Percentiles rank a stretch among this genome's conserved stretches.
Conservation (phyloP, 2,888 invertebrate species). For the Arge pagana region DNA sequence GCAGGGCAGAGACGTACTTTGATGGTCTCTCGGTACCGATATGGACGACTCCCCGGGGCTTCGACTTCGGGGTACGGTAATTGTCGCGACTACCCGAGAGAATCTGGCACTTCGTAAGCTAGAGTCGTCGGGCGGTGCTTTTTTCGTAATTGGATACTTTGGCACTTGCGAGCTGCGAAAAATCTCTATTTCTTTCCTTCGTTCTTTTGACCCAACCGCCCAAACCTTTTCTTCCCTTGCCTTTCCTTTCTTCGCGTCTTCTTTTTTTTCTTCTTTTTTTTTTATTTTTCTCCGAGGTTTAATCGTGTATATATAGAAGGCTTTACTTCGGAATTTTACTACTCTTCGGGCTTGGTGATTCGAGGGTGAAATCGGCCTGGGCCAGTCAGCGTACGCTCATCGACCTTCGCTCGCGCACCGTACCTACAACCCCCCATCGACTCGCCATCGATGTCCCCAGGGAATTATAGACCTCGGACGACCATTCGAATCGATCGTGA, state of each 20-base stretch:
- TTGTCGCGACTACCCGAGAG: too few relatives aligned
- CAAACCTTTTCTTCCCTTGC: not conserved
- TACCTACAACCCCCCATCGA: too few relatives aligned
- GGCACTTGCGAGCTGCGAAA: slow-evolving; percentile 19
- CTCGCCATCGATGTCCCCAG: slow-evolving; percentile 10
- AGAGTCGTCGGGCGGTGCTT: slow-evolving; percentile 18
- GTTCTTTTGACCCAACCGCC: not conserved
- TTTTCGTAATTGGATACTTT: slow-evolving; percentile 26
- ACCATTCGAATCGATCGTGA: slow-evolving; percentile 20
- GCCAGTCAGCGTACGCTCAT: too few relatives aligned
- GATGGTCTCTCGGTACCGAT: too few relatives aligned
- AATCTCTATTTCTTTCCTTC: not conserved
- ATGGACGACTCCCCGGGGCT: too few relatives aligned
- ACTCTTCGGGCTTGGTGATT: too few relatives aligned
- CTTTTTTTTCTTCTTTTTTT: slow-evolving; percentile 11
- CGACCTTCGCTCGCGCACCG: too few relatives aligned
- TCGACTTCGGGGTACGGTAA: too few relatives aligned
- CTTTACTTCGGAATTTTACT: too few relatives aligned
- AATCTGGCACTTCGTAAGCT: slow-evolving; percentile 24
- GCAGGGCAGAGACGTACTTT: too few relatives aligned
- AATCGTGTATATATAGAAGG: too few relatives aligned
- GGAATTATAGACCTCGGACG: slow-evolving; percentile 16
- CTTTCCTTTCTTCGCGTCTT: not conserved
- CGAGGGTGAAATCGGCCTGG: too few relatives aligned
- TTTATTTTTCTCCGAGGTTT: slow-evolving; percentile 9